phyloP scores from a whole-genome alignment of 2,888 invertebrate genomes.

The Pomacea canaliculata region DNA sequence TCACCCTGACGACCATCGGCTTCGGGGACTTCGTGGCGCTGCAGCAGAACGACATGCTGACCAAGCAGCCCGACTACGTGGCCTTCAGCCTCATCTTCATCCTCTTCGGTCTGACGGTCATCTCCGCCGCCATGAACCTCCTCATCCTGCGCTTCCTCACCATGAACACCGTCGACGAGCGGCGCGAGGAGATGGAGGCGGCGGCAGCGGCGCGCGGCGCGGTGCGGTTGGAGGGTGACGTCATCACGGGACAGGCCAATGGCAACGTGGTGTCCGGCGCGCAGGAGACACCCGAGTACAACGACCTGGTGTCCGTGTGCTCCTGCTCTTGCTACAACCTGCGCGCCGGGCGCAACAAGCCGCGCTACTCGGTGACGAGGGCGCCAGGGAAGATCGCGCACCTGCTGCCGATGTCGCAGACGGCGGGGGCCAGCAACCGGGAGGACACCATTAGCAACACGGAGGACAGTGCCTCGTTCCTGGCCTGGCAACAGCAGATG shows the following conservation, averaged over 20 bases:
- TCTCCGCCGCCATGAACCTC: slow-evolving; percentile 97
- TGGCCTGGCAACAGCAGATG: slow-evolving; percentile 29
- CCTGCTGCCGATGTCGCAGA: slow-evolving; percentile 31
- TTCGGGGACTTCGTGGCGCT: slow-evolving; percentile 99
- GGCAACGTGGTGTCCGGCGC: slow-evolving; percentile 73
- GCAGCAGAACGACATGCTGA: slow-evolving; percentile 93
- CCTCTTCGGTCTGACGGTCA: slow-evolving; percentile 97
- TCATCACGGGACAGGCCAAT: slow-evolving; percentile 76
- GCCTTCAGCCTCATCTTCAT: slow-evolving; percentile 97
- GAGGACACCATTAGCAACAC: slow-evolving; percentile 30
- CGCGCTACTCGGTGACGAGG: slow-evolving; percentile 39
- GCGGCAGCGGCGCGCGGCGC: slow-evolving; percentile 96
- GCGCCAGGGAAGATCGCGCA: slow-evolving; percentile 40
- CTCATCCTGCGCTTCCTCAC: slow-evolving; percentile 97
- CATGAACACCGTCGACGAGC: slow-evolving; percentile 89
- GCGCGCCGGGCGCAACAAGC: slow-evolving; percentile 37
- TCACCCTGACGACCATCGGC: slow-evolving; percentile 96
- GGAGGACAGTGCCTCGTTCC: slow-evolving; percentile 31
- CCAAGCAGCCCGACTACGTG: slow-evolving; percentile 95
- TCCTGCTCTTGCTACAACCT: slow-evolving; percentile 83
- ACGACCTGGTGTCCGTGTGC: slow-evolving; percentile 83
- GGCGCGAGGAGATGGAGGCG: slow-evolving; percentile 94
- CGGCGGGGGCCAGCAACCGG: slow-evolving; percentile 3
- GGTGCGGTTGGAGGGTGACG: slow-evolving; percentile 95
- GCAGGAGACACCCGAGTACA: slow-evolving; percentile 72